A percentile compares a stretch with the other conserved stretches of the same genome.
These are phyloP conservation scores for Misgurnus mizolepis DNA, from an alignment of 2,113 vertebrate species.

Conservation along the genomic window DNA sequence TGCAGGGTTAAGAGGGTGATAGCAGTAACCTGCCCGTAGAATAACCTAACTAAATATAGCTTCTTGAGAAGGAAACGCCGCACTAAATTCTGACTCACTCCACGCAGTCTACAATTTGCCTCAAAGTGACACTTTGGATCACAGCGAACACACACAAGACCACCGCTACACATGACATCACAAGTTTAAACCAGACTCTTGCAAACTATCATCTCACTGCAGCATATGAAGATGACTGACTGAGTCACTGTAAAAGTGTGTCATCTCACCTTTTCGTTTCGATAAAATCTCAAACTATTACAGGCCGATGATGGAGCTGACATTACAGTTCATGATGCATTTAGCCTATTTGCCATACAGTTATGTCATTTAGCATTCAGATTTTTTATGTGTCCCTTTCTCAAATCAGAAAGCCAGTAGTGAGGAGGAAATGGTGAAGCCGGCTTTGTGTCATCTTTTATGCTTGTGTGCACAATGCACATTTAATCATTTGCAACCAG, in stretches of 20 bases:
- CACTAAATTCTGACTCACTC: conserved; percentile 3
- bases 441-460: background rate
- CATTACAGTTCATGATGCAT: background rate
- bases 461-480: conserved; percentile 13
- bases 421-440: background rate
- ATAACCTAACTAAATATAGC: conserved; percentile 20
- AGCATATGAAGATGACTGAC: background rate
- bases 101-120: background rate
- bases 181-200: background rate
- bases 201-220: conserved; percentile 21
- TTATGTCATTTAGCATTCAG: no score
- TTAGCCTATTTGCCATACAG: background rate
- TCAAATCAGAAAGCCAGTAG: no score
- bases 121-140: conserved; percentile 36
- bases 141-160: background rate
- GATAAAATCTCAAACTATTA: background rate
- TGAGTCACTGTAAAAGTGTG: conserved; percentile 2
- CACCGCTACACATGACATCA: background rate
- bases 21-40: conserved; percentile 5
- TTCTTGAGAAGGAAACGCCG: background rate
- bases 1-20: conserved; percentile 24
- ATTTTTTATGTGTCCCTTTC: no score
- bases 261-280: background rate
- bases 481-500: conserved; percentile 3
- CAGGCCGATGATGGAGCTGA: background rate